Percentiles rank a stretch among this genome's conserved stretches.
These are phyloP conservation scores for Lithosia quadra DNA, from an alignment of 2,888 invertebrate species.

Conservation along the genomic window DNA sequence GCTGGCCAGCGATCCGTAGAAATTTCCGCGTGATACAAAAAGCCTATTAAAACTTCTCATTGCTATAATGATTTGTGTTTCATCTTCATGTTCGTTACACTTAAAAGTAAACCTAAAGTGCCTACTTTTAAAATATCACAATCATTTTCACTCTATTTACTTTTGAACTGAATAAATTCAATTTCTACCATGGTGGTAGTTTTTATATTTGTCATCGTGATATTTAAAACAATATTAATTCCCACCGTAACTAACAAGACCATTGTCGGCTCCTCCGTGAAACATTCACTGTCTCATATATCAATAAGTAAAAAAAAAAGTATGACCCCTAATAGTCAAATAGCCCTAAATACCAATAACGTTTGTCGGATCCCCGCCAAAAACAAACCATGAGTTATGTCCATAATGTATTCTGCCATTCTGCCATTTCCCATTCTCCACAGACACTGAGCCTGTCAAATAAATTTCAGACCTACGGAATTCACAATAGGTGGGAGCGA, in stretches of 20 bases:
- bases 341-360: constrained; percentile 85
- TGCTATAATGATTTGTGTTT: no score
- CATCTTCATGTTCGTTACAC: no score
- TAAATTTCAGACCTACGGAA: constrained; percentile 85
- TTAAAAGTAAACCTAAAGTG: background rate
- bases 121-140: background rate
- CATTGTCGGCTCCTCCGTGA: constrained; percentile 75
- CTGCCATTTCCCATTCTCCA: constrained; percentile 87
- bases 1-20: no score
- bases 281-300: constrained; percentile 74
- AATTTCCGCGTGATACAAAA: no score
- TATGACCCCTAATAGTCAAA: constrained; percentile 80
- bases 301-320: constrained; percentile 71
- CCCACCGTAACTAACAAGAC: constrained; percentile 75
- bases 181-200: background rate
- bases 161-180: background rate
- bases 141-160: background rate
- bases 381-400: constrained; percentile 87
- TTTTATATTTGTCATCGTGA: constrained; percentile 40
- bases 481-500: constrained; percentile 84
- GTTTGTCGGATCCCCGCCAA: constrained; percentile 85
- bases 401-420: constrained; percentile 83
- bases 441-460: constrained; percentile 85
- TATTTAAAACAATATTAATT: constrained; percentile 77
- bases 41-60: no score